Percentiles rank a stretch among this genome's conserved stretches.
These are phyloP conservation scores for Andrena trimmerana DNA, from an alignment of 2,888 invertebrate species.

Conservation along the genomic window DNA sequence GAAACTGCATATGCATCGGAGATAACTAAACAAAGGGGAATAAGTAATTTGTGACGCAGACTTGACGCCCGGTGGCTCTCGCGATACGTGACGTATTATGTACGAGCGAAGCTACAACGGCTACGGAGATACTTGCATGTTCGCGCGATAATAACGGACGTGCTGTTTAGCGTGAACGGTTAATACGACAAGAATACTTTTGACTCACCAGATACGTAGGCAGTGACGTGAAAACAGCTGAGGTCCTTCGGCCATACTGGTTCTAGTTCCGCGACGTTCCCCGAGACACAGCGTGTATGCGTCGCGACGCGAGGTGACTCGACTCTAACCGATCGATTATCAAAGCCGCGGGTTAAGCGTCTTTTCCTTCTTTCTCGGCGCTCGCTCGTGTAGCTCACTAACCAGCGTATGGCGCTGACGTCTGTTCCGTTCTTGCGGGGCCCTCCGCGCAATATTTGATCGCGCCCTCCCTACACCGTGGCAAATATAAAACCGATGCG, in stretches of 20 bases:
- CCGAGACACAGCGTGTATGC: conserved; percentile 50
- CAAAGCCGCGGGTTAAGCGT: conserved; percentile 31
- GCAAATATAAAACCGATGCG: conserved; percentile 7
- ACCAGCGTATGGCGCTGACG: conserved; percentile 34
- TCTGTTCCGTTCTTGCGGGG: neutral
- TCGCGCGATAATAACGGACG: conserved; percentile 26
- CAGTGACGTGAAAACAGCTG: conserved; percentile 81
- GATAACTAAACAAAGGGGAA: conserved; percentile 8
- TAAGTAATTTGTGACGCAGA: conserved; percentile 36
- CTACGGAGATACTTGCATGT: neutral
- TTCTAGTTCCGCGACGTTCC: conserved; percentile 73
- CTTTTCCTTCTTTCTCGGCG: conserved; percentile 48
- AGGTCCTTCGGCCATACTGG: conserved; percentile 80
- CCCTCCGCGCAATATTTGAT: conserved; percentile 10
- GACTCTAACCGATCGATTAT: conserved; percentile 51
- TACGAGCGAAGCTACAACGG: neutral
- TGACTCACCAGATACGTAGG: conserved; percentile 81
- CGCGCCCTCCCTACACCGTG: neutral
- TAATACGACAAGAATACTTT: conserved; percentile 42
- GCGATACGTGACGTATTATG: conserved; percentile 4
- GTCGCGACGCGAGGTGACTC: conserved; percentile 62
- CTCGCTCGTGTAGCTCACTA: conserved; percentile 33
- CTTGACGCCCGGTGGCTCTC: neutral
- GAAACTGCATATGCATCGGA: neutral
- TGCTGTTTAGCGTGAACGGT: conserved; percentile 34